Evolutionary conservation across 1,140 invertebrate genomes (phyloP), one percentile per base, ranked within the genome.

Genomic region (Drosophila sulfurigaster): DNA sequence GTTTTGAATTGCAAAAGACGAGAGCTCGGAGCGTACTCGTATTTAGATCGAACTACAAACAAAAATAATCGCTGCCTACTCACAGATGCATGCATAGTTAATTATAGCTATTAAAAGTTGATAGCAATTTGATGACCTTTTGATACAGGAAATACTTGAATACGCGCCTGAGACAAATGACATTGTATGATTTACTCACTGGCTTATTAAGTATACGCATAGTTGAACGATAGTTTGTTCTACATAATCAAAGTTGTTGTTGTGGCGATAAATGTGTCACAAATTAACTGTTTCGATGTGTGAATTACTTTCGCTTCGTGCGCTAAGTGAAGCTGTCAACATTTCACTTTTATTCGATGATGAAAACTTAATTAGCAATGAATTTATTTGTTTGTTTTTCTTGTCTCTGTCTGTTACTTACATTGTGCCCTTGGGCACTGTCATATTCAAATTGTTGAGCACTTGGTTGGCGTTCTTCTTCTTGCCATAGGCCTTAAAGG

Each of bases 391-490:
- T 35, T 13, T 64, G 20, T 41, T 41, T 41, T 41, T 41, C 0
- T 7, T 32, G 5, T 38, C 8, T 6, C 1, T 41, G 1, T 43
- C 11, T 43, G 41, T 11, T 66, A 96, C 96, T 97, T 93, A 98
- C 97, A 98, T 98, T 51, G 96, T 96, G 71, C 97, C 97, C 93
- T 98, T 97, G 51, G 96, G 96, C 46, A 98, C 97, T 43, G 96
- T 97, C 96, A 98, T 97, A 93, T 96, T 97, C 16, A 98, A 95
- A 79, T 97, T 96, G 78, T 96, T 96, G 51, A 99, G 94, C 28
- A 98, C 97, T 49, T 96, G 95, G 83, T 96, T 96, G 13, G 96
- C 96, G 66, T 96, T 95, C 82, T 96, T 97, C 90, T 96, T 96
- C 83, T 95, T 96, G 48, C 97, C 97, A 91, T 98, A 98, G 75